Base-by-base conservation (phyloP, 2,888 invertebrate genomes). In the Seira ritae region DNA sequence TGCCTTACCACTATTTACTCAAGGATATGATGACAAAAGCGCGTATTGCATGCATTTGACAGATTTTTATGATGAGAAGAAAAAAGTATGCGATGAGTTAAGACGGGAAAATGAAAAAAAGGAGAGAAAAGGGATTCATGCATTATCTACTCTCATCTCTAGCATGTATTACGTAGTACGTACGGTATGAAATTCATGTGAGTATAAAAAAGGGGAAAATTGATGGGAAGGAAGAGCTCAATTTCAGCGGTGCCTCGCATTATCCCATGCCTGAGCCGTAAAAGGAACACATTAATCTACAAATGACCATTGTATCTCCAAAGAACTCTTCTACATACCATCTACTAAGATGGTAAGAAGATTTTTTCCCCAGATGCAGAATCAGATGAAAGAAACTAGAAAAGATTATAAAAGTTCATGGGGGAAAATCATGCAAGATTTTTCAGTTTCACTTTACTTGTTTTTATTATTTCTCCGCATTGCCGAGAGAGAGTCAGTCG, bases 21-120 rank as follows among this genome's bases (percentile, higher is more conserved):
- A 78, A 78, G 78, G 78, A 78, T 78, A 31, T 70, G 71, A 78
- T 78, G 71, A 78, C 78, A 78, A 78, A 78, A 71, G 71, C 70
- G 65, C 23, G 42, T 70, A 78, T 71, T 78, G 78, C 78, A 78
- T 78, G 78, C 71, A 71, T 78, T 66, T 78, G 78, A 78, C 78
- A 78, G 78, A 78, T 78, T 78, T 78, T 78, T 70, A 71, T 78
- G 70, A 70, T 70, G 78, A 78, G 77, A 55, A 69, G 71, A 77
- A 42, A 23, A 77, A 24, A 50, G 31, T 31, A 31, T 31, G 31
- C 31, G 31, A 31, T 31, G 31, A 31, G 31, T 31, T 31, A 69
- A 69, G 37, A 17, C 62, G 37, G 8, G 60, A 71, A 55, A 31
- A 31, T 31, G 24, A 8, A 71, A 22, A 23, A 23, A 55, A 3